Evolutionary conservation across 2,113 vertebrate genomes (phyloP).

Genomic region (Ivindomyrus marchei): DNA sequence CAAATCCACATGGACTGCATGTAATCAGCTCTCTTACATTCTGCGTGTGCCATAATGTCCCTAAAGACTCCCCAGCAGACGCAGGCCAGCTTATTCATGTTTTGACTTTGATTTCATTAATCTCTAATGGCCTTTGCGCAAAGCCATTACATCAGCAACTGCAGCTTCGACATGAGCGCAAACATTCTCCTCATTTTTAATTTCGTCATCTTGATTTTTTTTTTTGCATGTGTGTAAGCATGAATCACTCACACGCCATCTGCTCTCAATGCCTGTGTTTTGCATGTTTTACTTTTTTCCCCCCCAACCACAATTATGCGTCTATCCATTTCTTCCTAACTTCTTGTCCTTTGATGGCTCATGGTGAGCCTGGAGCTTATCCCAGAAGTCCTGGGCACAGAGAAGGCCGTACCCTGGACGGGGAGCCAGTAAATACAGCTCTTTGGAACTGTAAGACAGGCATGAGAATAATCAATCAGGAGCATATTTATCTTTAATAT

Average conservation of each 20-base stretch:
- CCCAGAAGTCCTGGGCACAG: neutral
- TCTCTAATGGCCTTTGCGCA: slow-evolving; percentile 6
- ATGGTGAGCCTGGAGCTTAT: neutral
- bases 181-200: neutral
- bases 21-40: slow-evolving; percentile 30
- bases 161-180: neutral
- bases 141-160: neutral
- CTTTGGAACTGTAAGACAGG: neutral
- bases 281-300: neutral
- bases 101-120: slow-evolving; percentile 27
- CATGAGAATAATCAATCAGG: neutral
- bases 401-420: neutral
- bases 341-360: neutral
- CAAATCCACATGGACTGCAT: neutral
- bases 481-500: neutral
- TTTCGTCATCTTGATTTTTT: neutral
- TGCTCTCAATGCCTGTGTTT: neutral
- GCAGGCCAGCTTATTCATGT: slow-evolving; percentile 19
- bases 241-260: neutral
- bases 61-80: slow-evolving; percentile 29
- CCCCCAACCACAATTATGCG: neutral
- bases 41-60: slow-evolving; percentile 25
- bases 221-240: neutral
- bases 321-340: neutral
- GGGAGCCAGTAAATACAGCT: neutral